These are phyloP conservation scores for Dissostichus mawsoni DNA, from an alignment of 2,113 vertebrate genomes.

Conservation along the genomic window DNA sequence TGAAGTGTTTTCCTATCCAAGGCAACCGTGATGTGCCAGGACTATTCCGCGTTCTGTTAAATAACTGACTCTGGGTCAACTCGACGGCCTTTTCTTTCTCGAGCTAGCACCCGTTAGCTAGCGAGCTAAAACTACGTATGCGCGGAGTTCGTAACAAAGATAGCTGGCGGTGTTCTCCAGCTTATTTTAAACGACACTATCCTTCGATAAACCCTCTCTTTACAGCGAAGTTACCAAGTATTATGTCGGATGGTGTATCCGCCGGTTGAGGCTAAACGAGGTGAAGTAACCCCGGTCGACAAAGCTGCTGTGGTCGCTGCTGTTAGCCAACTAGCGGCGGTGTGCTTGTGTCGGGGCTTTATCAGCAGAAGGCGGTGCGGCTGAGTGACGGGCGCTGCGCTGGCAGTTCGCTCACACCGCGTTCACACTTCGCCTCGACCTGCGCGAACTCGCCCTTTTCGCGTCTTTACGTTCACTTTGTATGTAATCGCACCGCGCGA, in stretches of 20 bases:
- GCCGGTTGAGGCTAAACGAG: neutral
- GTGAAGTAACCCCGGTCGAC: conserved; percentile 31
- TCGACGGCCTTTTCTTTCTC: conserved; percentile 62
- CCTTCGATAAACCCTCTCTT: neutral
- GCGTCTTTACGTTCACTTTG: too few relatives aligned
- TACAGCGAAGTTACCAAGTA: neutral
- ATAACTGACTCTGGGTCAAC: conserved; percentile 47
- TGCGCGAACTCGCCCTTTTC: too few relatives aligned
- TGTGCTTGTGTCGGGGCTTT: conserved; percentile 47
- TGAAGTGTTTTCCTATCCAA: conserved; percentile 27
- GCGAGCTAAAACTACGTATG: conserved; percentile 70
- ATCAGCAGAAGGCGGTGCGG: conserved; percentile 52
- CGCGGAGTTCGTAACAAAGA: conserved; percentile 37
- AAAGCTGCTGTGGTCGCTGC: conserved; percentile 32
- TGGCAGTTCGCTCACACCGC: too few relatives aligned
- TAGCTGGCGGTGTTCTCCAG: conserved; percentile 12
- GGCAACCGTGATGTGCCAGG: conserved; percentile 50
- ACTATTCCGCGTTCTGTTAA: conserved; percentile 20
- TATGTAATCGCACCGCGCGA: too few relatives aligned
- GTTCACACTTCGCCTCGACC: too few relatives aligned
- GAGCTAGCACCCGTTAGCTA: conserved; percentile 59
- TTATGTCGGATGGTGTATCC: neutral
- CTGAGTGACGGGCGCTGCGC: neutral
- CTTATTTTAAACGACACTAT: neutral
- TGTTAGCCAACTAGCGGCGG: conserved; percentile 54